phyloP scores from a whole-genome alignment of 2,113 vertebrate genomes.

The Willisornis vidua region DNA sequence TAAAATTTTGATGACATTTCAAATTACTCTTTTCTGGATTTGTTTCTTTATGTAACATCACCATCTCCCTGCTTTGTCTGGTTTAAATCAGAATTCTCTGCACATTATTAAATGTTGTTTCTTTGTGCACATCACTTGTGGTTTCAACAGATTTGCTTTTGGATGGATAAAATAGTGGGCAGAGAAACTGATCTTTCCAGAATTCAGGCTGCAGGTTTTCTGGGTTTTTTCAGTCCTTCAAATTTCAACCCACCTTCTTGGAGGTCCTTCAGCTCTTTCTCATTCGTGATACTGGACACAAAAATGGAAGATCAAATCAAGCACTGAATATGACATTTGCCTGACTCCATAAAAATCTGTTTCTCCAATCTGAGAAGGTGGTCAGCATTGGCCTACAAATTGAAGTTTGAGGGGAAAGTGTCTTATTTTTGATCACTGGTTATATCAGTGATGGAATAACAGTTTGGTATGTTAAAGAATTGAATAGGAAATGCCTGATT shows the following conservation, averaged over 20 bases:
- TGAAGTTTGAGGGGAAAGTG: not conserved
- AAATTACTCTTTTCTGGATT: not conserved
- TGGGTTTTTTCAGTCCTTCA: not conserved
- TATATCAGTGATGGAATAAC: not conserved
- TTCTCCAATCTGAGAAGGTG: not conserved
- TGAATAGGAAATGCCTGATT: not conserved
- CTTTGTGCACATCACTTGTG: not conserved
- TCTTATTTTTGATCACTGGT: not conserved
- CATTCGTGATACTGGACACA: not conserved
- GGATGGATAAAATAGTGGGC: not conserved
- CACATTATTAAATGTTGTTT: not conserved
- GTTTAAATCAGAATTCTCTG: not conserved
- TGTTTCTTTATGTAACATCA: not conserved
- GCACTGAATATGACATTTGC: not conserved
- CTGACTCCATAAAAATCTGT: not conserved
- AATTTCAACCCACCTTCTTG: not conserved
- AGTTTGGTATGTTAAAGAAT: not conserved
- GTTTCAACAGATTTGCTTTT: not conserved
- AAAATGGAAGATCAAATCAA: not conserved
- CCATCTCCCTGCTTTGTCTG: not conserved
- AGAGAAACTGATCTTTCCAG: not conserved
- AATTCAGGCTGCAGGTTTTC: not conserved
- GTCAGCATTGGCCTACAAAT: not conserved
- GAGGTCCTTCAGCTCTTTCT: not conserved
- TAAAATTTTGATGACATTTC: not conserved